Conservation (phyloP, 2,113 vertebrate species). For the Apteryx owenii region DNA sequence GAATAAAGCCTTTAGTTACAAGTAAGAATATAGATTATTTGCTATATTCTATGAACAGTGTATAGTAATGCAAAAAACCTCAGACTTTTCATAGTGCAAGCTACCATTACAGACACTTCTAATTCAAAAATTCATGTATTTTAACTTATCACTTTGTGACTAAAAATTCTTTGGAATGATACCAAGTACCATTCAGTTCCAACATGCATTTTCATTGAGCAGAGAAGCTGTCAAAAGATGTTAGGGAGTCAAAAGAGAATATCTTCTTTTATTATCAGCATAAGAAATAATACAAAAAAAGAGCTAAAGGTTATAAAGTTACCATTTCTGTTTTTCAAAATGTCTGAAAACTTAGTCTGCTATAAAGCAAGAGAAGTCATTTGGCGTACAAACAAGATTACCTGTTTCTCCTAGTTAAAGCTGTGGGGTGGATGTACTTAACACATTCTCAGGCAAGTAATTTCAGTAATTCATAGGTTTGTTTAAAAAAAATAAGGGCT, state of each 20-base stretch:
- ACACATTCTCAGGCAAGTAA: background rate
- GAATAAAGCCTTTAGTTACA: background rate
- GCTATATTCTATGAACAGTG: background rate
- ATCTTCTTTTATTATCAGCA: background rate
- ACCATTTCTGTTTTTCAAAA: background rate
- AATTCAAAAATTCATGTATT: background rate
- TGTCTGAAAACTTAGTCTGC: background rate
- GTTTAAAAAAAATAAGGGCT: background rate
- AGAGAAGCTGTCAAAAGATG: background rate
- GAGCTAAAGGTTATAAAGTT: background rate
- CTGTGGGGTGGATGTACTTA: background rate
- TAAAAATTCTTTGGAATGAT: background rate
- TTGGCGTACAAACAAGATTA: background rate
- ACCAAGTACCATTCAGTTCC: background rate
- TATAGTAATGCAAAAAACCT: background rate
- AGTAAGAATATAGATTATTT: background rate
- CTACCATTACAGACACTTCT: background rate
- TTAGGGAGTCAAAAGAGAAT: background rate
- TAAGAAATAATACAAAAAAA: background rate
- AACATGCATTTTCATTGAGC: background rate
- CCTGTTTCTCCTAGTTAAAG: background rate
- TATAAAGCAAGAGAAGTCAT: background rate
- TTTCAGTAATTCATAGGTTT: background rate
- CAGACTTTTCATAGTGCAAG: background rate
- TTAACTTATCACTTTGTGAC: background rate